Evolutionary conservation across 2,113 vertebrate species (phyloP).

Genomic region (Salvator merianae): DNA sequence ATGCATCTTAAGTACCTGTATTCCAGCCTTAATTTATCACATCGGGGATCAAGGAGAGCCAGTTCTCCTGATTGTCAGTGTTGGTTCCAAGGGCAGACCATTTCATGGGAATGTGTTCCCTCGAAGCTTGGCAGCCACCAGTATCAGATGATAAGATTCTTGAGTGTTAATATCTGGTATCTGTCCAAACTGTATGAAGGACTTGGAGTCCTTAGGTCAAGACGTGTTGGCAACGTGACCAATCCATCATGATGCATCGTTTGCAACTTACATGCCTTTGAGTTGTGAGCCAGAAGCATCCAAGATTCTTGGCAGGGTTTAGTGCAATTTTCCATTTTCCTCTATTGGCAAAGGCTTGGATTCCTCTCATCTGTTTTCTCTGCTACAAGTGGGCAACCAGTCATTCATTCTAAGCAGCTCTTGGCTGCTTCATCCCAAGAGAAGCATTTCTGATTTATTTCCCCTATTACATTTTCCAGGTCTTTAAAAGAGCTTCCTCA

Average conservation of each 20-base stretch:
- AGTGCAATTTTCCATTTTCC: neutral
- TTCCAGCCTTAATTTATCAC: neutral
- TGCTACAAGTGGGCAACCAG: neutral
- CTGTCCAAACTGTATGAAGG: conserved; percentile 26
- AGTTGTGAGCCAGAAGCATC: neutral
- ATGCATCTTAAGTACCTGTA: neutral
- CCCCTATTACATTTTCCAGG: too few relatives aligned
- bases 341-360: neutral
- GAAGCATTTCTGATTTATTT: too few relatives aligned
- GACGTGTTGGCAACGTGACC: neutral
- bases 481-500: too few relatives aligned
- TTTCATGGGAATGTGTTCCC: conserved; percentile 4
- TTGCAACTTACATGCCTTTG: neutral
- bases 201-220: conserved; percentile 13
- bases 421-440: neutral
- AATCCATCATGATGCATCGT: neutral
- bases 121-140: conserved; percentile 45
- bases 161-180: conserved; percentile 32
- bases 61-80: neutral
- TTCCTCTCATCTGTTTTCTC: neutral
- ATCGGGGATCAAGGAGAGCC: neutral
- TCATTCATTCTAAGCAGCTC: neutral
- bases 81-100: conserved; percentile 20
- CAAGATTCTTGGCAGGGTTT: neutral
- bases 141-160: conserved; percentile 7